These are phyloP conservation scores for Drosophila meridionalis DNA, from an alignment of 2,888 invertebrate species.

Conservation along the genomic window DNA sequence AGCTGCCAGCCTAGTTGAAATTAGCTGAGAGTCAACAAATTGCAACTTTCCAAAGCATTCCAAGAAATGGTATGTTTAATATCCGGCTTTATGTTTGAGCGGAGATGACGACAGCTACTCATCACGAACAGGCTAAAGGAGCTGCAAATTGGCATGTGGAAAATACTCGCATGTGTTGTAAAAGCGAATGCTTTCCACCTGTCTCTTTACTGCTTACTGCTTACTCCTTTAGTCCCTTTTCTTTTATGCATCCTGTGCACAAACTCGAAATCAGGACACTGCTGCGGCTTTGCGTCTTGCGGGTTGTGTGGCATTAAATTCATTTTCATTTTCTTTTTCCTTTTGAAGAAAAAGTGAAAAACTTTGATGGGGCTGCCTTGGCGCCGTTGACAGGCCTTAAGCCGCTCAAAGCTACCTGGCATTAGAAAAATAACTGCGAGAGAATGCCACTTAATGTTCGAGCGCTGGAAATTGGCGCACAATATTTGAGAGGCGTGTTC, in stretches of 20 bases:
- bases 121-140: neutral
- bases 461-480: slow-evolving; percentile 35
- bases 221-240: neutral
- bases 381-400: slow-evolving; percentile 1
- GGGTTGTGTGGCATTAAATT: slow-evolving; percentile 4
- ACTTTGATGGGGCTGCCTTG: slow-evolving; percentile 20
- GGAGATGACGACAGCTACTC: slow-evolving; percentile 1
- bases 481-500: slow-evolving; percentile 27
- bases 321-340: neutral
- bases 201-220: slow-evolving; percentile 1
- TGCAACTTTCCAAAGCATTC: neutral
- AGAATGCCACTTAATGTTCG: slow-evolving; percentile 42
- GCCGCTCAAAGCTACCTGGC: slow-evolving; percentile 9
- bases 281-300: slow-evolving; percentile 12
- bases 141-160: slow-evolving; percentile 1
- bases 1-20: neutral
- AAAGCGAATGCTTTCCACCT: neutral
- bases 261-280: slow-evolving; percentile 1
- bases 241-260: slow-evolving; percentile 2
- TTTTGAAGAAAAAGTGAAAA: neutral
- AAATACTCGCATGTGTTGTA: slow-evolving; percentile 5
- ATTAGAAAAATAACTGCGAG: slow-evolving; percentile 44
- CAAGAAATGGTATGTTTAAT: slow-evolving; percentile 27
- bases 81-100: slow-evolving; percentile 34
- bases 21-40: slow-evolving; percentile 2